Evolutionary conservation across 2,113 vertebrate genomes (phyloP).

Genomic region (Stictonetta naevosa): DNA sequence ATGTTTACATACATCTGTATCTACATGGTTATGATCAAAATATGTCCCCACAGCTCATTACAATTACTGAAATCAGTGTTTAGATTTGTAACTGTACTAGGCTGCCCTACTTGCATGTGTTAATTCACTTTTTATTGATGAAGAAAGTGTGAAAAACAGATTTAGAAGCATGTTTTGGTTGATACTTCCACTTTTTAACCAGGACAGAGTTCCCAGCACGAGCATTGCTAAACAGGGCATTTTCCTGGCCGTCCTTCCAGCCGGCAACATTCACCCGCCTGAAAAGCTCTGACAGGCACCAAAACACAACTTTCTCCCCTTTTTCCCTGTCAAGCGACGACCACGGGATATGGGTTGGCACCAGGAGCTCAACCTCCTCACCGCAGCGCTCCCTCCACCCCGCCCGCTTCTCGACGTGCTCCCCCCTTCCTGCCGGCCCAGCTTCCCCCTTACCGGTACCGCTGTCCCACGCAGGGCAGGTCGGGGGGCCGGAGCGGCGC

Average conservation of each 20-base stretch:
- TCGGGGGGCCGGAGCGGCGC: too few species aligned
- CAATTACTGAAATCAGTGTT: background rate
- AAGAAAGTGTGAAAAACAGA: background rate
- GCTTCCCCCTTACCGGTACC: too few species aligned
- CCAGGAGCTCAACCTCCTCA: fast-evolving
- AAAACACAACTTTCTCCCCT: fast-evolving
- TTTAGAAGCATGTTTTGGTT: background rate
- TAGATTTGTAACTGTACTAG: background rate
- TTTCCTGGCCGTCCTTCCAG: background rate
- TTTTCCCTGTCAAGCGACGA: background rate
- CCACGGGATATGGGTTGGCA: fast-evolving
- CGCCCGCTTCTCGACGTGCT: fast-evolving
- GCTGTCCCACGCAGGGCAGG: too few species aligned
- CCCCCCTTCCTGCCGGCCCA: fast-evolving
- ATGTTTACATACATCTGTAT: background rate
- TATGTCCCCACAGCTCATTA: background rate
- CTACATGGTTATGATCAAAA: background rate
- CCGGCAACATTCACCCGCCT: background rate
- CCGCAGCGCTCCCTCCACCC: too few species aligned
- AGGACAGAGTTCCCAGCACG: background rate
- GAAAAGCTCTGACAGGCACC: fast-evolving
- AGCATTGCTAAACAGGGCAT: fast-evolving
- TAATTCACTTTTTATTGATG: fast-evolving
- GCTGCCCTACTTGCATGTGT: background rate
- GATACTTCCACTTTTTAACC: background rate